Evolutionary conservation across 2,113 vertebrate species (phyloP), one percentile per base, ranked within the genome.

Genomic region (Sinocyclocheilus rhinocerous): DNA sequence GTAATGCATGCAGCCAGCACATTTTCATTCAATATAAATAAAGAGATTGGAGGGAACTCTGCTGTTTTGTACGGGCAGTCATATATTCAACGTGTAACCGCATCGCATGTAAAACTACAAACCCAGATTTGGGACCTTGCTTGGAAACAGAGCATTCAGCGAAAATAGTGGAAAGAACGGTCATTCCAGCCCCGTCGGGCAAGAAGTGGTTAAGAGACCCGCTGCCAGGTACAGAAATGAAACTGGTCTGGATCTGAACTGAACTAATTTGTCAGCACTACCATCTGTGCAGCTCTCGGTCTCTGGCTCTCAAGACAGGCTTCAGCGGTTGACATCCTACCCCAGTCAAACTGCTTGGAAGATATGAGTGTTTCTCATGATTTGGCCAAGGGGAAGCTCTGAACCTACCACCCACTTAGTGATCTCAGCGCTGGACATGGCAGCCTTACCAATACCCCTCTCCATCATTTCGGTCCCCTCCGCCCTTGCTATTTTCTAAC

Each of bases 211-310:
- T 83, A 83, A 83, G 81, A 72, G 65, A 72, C 10, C 18, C 36
- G 4, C 77, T 89, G 88, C 91, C 90, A 91, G 84, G 87, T 91
- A 86, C 89, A 88, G 80, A 88, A 72, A 81, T 83, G 78, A 61
- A 85, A 76, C 42, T 42, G 81, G 59, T 85, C 76, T 82, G 80
- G 81, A 78, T 77, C 83, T 59, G 24, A 75, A 86, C 55, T 79
- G 73, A 91, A 90, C 87, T 91, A 90, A 93, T 93, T 92, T 91
- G 91, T 93, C 91, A 90, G 91, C 90, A 91, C 75, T 81, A 85
- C 79, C 89, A 90, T 92, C 92, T 94, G 91, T 92, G 91, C 83
- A 88, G 91, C 88, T 89, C 88, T 90, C 87, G 89, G 87, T 92
- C 89, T 89, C 88, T 87, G 87, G 89, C 77, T 80, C 76, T 8